Evolutionary conservation across 2,113 vertebrate species (phyloP).

Genomic region (Mustelus asterias): DNA sequence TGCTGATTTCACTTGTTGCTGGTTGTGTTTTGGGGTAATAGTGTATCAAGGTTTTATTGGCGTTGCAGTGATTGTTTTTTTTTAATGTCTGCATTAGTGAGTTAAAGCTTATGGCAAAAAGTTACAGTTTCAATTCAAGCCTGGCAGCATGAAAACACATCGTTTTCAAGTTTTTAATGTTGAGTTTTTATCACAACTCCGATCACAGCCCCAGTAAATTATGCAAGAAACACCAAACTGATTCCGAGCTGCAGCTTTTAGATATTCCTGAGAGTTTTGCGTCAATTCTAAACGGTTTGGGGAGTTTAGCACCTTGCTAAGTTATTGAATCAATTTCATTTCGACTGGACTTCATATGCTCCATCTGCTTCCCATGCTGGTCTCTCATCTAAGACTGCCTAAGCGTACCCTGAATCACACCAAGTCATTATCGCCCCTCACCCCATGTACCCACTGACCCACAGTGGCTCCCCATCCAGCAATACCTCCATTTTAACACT

Average conservation of each 20-base stretch:
- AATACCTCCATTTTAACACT: background rate
- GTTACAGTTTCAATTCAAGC: background rate
- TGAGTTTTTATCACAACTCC: background rate
- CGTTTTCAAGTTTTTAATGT: background rate
- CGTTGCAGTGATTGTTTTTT: background rate
- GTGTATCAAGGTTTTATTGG: background rate
- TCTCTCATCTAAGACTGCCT: background rate
- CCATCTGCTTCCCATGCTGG: background rate
- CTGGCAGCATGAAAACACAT: background rate
- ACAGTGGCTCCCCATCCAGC: background rate
- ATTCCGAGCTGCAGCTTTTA: background rate
- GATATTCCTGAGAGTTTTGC: background rate
- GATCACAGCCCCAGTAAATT: no score
- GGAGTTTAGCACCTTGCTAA: background rate
- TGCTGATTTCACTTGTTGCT: background rate
- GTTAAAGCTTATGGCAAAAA: background rate
- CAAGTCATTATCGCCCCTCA: background rate
- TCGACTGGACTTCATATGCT: background rate
- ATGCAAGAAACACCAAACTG: background rate
- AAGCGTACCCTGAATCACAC: background rate
- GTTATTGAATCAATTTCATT: background rate
- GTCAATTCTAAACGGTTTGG: background rate
- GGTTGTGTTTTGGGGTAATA: background rate
- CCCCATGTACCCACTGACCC: background rate
- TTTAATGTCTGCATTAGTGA: background rate